phyloP scores from a whole-genome alignment of 2,888 invertebrate species.

The Lithophane semibrunnea region DNA sequence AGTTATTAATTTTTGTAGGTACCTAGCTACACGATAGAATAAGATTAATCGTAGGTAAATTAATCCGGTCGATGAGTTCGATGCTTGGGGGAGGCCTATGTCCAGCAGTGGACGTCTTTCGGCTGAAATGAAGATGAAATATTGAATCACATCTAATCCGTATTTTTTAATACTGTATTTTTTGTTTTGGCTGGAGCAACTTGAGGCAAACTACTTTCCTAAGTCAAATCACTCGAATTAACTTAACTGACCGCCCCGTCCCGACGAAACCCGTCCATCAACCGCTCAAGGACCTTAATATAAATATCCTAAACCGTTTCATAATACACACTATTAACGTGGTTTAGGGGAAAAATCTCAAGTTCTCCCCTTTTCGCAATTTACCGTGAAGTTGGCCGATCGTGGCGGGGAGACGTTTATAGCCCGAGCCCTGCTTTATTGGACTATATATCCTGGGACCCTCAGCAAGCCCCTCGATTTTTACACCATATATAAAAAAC shows the following conservation, averaged over 20 bases:
- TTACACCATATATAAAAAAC: constrained; percentile 82
- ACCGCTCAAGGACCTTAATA: constrained; percentile 45
- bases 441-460: constrained; percentile 84
- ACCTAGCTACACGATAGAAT: background rate
- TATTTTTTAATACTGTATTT: too few species aligned
- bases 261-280: constrained; percentile 2
- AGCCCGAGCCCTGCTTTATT: constrained; percentile 82
- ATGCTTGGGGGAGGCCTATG: too few species aligned
- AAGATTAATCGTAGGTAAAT: too few species aligned
- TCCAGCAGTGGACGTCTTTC: too few species aligned
- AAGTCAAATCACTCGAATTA: background rate
- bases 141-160: too few species aligned
- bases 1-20: background rate
- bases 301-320: constrained; percentile 63
- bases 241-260: background rate
- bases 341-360: constrained; percentile 61
- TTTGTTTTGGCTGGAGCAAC: too few species aligned
- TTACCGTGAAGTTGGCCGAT: constrained; percentile 78
- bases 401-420: constrained; percentile 82
- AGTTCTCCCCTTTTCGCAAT: constrained; percentile 75
- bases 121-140: too few species aligned
- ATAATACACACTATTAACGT: constrained; percentile 64
- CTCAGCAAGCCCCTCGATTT: constrained; percentile 71
- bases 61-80: too few species aligned
- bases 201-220: background rate